Evolutionary conservation across 2,888 invertebrate species (phyloP).

Genomic region (Erpobdella octoculata): DNA sequence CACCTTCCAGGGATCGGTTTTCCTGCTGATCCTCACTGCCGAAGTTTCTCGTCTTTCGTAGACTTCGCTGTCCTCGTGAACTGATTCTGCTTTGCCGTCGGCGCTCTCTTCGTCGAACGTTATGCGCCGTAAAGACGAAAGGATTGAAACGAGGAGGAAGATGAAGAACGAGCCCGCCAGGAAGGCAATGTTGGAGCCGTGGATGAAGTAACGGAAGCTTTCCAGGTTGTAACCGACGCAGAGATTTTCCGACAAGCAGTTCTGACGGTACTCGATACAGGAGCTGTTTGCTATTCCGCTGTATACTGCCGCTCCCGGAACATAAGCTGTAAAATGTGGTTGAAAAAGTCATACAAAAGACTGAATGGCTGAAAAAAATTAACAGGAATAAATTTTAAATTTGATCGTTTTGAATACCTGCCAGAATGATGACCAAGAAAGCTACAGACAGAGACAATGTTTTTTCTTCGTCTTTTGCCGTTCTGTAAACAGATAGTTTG

Average conservation of each 20-base stretch:
- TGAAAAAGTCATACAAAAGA: too few relatives aligned
- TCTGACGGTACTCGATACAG: slow-evolving; percentile 17
- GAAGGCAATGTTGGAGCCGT: slow-evolving; percentile 29
- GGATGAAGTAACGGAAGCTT: slow-evolving; percentile 12
- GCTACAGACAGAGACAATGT: slow-evolving; percentile 25
- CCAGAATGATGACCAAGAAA: slow-evolving; percentile 23
- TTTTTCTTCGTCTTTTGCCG: slow-evolving; percentile 15
- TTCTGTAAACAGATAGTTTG: slow-evolving; percentile 3
- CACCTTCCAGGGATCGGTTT: background rate
- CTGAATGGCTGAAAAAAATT: background rate
- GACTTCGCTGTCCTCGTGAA: background rate
- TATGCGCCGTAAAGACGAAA: background rate
- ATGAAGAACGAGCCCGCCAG: slow-evolving; percentile 16
- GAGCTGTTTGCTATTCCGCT: slow-evolving; percentile 13
- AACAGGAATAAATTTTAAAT: background rate
- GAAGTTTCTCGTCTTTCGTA: background rate
- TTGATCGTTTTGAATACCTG: background rate
- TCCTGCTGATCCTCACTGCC: background rate
- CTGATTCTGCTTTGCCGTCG: background rate
- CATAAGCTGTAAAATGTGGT: slow-evolving; percentile 13
- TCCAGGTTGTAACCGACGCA: slow-evolving; percentile 26
- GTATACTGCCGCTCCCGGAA: slow-evolving; percentile 26
- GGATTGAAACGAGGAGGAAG: slow-evolving; percentile 4
- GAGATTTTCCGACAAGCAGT: slow-evolving; percentile 23
- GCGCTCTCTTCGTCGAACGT: background rate